A percentile compares a stretch with the other conserved stretches of the same genome.
Evolutionary conservation across 2,113 vertebrate species (phyloP).

Genomic region (Ptychochromis oligacanthus): DNA sequence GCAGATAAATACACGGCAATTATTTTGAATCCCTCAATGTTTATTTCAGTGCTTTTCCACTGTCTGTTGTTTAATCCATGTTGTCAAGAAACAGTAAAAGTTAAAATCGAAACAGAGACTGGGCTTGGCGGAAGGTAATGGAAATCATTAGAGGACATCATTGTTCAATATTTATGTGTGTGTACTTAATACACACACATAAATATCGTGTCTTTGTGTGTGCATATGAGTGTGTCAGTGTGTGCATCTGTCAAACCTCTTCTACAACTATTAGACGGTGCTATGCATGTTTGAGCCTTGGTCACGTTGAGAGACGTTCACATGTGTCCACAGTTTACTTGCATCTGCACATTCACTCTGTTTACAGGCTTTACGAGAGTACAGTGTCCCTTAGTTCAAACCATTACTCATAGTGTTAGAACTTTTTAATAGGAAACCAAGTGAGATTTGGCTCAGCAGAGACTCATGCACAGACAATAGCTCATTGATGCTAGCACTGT

Average conservation of each 20-base stretch:
- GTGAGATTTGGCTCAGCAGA: conserved; percentile 52
- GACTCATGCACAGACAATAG: conserved; percentile 76
- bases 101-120: conserved; percentile 60
- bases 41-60: conserved; percentile 40
- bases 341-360: conserved; percentile 37
- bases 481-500: conserved; percentile 57
- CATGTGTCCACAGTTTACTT: conserved; percentile 15
- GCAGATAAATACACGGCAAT: not conserved
- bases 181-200: not conserved
- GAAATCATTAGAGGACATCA: conserved; percentile 65
- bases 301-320: conserved; percentile 22
- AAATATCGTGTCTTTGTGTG: not conserved
- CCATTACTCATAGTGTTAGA: conserved; percentile 58
- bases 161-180: conserved; percentile 42
- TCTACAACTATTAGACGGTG: conserved; percentile 13
- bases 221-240: not conserved
- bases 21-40: conserved; percentile 46
- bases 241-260: conserved; percentile 21
- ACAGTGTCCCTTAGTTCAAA: conserved; percentile 15
- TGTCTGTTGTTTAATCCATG: conserved; percentile 47
- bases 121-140: conserved; percentile 55
- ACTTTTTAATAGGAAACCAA: conserved; percentile 61
- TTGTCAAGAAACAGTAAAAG: conserved; percentile 65
- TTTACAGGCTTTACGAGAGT: conserved; percentile 37
- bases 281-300: conserved; percentile 19